Evolutionary conservation across 2,888 invertebrate genomes (phyloP).

Genomic region (Mythimna lalbum): DNA sequence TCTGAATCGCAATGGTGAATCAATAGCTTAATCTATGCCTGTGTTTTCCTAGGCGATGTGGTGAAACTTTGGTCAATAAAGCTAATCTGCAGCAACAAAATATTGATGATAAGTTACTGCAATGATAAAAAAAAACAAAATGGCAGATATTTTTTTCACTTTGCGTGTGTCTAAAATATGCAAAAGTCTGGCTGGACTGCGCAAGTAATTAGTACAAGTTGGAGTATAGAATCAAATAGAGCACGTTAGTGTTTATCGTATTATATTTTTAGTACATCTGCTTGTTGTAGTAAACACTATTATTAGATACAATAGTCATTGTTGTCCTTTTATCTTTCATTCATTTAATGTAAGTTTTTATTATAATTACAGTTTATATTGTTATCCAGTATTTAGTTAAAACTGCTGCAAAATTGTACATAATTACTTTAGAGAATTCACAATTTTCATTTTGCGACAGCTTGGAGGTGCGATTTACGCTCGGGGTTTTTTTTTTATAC

Average conservation of each 20-base stretch:
- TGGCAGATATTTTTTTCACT: no score
- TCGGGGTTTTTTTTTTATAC: slow-evolving; percentile 57
- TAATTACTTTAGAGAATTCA: slow-evolving; percentile 36
- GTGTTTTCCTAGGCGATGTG: not conserved
- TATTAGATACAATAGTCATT: slow-evolving; percentile 4
- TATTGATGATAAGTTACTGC: no score
- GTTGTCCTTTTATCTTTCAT: slow-evolving; percentile 1
- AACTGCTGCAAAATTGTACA: slow-evolving; percentile 27
- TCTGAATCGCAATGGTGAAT: not conserved
- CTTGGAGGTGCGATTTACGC: slow-evolving; percentile 57
- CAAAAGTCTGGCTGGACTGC: not conserved
- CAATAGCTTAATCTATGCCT: not conserved
- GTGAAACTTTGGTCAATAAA: no score
- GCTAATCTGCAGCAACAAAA: no score
- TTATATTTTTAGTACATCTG: not conserved
- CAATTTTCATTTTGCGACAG: slow-evolving; percentile 44
- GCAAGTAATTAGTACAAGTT: not conserved
- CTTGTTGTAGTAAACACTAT: slow-evolving; percentile 5
- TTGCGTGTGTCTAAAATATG: not conserved
- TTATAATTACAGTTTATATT: not conserved
- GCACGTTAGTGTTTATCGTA: not conserved
- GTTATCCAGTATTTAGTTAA: not conserved
- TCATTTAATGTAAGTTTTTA: not conserved
- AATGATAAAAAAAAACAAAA: no score
- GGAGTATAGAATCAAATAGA: not conserved